Conservation (phyloP, 2,113 vertebrate genomes). For the Sander vitreus region DNA sequence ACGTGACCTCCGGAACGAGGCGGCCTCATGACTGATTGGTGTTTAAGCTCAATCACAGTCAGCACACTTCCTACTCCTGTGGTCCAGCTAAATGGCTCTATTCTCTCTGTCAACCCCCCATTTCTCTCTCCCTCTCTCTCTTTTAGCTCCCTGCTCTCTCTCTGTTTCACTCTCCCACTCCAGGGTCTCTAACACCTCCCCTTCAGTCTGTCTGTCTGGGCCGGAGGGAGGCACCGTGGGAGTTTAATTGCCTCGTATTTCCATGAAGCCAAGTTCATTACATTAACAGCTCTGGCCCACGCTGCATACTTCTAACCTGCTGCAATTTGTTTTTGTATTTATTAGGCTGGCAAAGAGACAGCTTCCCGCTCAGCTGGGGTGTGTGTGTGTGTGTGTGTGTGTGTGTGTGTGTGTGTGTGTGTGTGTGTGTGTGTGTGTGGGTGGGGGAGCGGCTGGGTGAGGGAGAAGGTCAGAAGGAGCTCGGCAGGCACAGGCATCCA, state of each 20-base stretch:
- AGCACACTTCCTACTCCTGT: slow-evolving; percentile 79
- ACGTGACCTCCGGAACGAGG: slow-evolving; percentile 58
- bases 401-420: too few species aligned
- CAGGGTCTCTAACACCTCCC: slow-evolving; percentile 30
- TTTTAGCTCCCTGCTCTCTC: slow-evolving; percentile 17
- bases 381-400: too few species aligned
- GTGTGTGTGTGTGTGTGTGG: background rate
- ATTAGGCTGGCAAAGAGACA: slow-evolving; percentile 71
- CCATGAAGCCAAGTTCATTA: slow-evolving; percentile 83
- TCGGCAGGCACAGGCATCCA: slow-evolving; percentile 65
- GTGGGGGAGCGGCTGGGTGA: slow-evolving; percentile 37
- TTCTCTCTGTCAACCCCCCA: slow-evolving; percentile 65
- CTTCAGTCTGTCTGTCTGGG: slow-evolving; percentile 65
- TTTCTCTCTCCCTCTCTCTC: slow-evolving; percentile 17
- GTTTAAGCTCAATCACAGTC: slow-evolving; percentile 75
- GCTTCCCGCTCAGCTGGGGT: slow-evolving; percentile 56
- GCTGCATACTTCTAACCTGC: slow-evolving; percentile 84
- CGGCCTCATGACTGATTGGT: slow-evolving; percentile 76
- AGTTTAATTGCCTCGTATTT: slow-evolving; percentile 86
- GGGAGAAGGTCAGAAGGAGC: slow-evolving; percentile 76
- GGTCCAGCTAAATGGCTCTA: slow-evolving; percentile 77
- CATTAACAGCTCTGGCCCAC: slow-evolving; percentile 81
- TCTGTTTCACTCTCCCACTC: slow-evolving; percentile 24
- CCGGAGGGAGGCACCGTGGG: slow-evolving; percentile 79
- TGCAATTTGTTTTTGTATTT: slow-evolving; percentile 85